phyloP scores from a whole-genome alignment of 2,113 vertebrate species.

The Sus scrofa region DNA sequence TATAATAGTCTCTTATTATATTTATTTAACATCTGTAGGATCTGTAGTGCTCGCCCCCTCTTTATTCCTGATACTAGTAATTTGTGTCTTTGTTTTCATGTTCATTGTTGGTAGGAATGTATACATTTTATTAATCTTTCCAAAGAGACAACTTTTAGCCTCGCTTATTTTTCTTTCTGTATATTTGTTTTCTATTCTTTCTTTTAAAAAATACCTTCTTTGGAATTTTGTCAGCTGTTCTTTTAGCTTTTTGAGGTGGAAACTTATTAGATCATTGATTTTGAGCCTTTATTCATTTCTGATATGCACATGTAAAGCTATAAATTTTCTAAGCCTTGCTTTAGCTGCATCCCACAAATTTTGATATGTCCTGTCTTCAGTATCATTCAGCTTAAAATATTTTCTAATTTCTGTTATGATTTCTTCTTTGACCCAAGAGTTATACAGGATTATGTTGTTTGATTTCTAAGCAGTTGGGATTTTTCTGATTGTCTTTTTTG shows the following conservation, averaged over 20 bases:
- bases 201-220: conserved; percentile 5
- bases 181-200: conserved; percentile 18
- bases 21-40: neutral
- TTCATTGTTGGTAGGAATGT: neutral
- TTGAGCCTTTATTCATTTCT: conserved; percentile 34
- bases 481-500: conserved; percentile 18
- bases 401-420: conserved; percentile 52
- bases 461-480: conserved; percentile 44
- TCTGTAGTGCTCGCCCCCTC: neutral
- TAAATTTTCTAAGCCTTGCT: neutral
- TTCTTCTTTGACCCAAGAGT: conserved; percentile 45
- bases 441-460: conserved; percentile 12
- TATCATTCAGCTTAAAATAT: conserved; percentile 26
- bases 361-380: conserved; percentile 2
- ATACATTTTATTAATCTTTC: conserved; percentile 21
- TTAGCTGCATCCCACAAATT: neutral
- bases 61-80: neutral
- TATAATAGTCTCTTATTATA: conserved; percentile 20
- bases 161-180: conserved; percentile 3
- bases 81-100: neutral
- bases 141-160: neutral
- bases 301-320: neutral
- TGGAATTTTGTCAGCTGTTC: conserved; percentile 15
- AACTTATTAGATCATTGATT: conserved; percentile 34
- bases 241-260: conserved; percentile 37